Percentiles rank a stretch among this genome's conserved stretches.
Conservation (phyloP, 2,797 vertebrate species). For the Eptatretus atami region DNA sequence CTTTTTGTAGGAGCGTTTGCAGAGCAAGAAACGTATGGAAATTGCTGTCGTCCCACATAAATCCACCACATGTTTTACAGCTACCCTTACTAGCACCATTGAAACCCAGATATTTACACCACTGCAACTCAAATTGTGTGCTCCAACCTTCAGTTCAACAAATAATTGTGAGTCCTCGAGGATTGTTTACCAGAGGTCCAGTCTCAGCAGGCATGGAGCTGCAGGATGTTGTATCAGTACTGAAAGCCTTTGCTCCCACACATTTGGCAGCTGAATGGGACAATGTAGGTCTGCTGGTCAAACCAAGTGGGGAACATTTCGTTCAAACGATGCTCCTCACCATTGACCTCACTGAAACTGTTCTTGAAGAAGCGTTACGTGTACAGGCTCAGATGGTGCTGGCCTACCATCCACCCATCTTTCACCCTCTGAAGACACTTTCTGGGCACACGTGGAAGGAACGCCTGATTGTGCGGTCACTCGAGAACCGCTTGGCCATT, state of each 20-base stretch:
- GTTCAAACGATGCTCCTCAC: conserved; percentile 42
- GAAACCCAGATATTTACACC: no score
- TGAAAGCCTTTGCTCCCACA: conserved; percentile 41
- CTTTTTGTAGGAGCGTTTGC: no score
- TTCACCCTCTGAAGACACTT: conserved; percentile 33
- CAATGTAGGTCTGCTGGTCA: conserved; percentile 61
- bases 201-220: conserved; percentile 24
- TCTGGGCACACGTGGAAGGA: conserved; percentile 52
- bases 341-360: conserved; percentile 43
- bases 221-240: conserved; percentile 22
- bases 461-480: conserved; percentile 29
- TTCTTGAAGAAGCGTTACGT: conserved; percentile 44
- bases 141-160: no score
- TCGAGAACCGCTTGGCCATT: conserved; percentile 39
- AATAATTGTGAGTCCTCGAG: no score
- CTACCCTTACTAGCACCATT: no score
- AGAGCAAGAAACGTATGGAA: no score
- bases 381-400: conserved; percentile 33
- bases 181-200: no score
- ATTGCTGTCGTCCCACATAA: no score
- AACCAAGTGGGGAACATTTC: conserved; percentile 32
- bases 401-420: conserved; percentile 67
- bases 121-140: no score
- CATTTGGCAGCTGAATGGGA: conserved; percentile 68
- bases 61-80: no score